Evolutionary conservation across 2,888 invertebrate genomes (phyloP).

Genomic region (Nephrocerus scutellatus): DNA sequence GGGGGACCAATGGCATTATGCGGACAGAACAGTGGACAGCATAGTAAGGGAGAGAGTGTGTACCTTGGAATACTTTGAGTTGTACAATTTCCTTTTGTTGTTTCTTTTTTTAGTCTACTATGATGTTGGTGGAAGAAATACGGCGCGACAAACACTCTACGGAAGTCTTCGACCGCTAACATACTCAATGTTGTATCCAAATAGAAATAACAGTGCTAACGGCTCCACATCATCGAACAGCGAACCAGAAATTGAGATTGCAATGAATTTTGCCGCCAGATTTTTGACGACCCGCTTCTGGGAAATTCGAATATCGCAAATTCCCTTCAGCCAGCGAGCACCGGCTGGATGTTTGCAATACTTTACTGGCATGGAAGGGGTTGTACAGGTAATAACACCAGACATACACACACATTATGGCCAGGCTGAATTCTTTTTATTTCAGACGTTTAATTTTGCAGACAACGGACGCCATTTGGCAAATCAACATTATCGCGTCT

Average conservation of each 20-base stretch:
- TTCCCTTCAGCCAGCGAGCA: conserved; percentile 69
- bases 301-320: conserved; percentile 69
- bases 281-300: conserved; percentile 65
- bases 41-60: conserved; percentile 53
- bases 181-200: conserved; percentile 23
- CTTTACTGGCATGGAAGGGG: conserved; percentile 56
- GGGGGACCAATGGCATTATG: conserved; percentile 59
- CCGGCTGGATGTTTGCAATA: conserved; percentile 75
- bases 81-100: not conserved
- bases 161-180: conserved; percentile 29
- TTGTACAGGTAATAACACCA: conserved; percentile 33
- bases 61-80: not conserved
- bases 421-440: not conserved
- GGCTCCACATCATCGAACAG: conserved; percentile 16
- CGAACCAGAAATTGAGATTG: conserved; percentile 34
- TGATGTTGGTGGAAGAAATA: conserved; percentile 35
- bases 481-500: conserved; percentile 69
- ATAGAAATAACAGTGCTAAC: too few species aligned
- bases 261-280: conserved; percentile 54
- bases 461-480: conserved; percentile 75
- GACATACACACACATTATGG: not conserved
- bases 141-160: conserved; percentile 33
- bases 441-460: conserved; percentile 71
- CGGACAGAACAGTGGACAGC: conserved; percentile 78
- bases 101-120: conserved; percentile 39